Evolutionary conservation across 2,888 invertebrate genomes (phyloP), one percentile per base, ranked within the genome.

Genomic region (Cheilosia vulpina): DNA sequence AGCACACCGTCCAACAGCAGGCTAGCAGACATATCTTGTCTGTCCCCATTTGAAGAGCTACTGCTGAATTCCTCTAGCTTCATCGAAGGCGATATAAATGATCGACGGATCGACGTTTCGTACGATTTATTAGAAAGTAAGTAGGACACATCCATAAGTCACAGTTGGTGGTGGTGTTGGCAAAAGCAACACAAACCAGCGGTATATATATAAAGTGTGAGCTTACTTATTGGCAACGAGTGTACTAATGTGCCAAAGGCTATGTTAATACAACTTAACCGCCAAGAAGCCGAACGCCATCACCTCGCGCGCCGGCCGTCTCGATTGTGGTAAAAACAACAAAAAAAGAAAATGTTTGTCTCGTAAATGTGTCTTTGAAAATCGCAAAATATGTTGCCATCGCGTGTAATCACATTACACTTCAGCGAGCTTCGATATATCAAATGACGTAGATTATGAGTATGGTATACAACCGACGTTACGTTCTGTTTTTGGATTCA

Each of bases 81-180:
- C 13, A 53, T 41, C 52, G 31, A 27, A 41, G 19, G 19, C 68
- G n/a, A 55, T 68, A 34, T 68, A 47, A 62, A 62, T 72, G 62
- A 72, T 72, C 27, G 50, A 72, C 72, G 53, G 62, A 72, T 62
- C 38, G 38, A 62, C 72, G 62, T 41, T 50, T 50, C 21, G 58
- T 38, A 19, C 45, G 55, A 69, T 52, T 69, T 50, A 58, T 58
- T 72, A 65, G 65, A 79, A 73, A 66, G 73, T 66, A 68, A 73
- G 73, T 80, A 45, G 72, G 68, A 66, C 78, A 66, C 17, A n/a
- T 19, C 65, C 71, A 78, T 65, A 71, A 65, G 65, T 71, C 78
- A 58, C 77, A 15, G 63, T 38, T 53, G 69, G 19, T 11, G 76
- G 27, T 27, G 53, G 53, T 43, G 15, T 24, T 17, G 13, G 57